Evolutionary conservation across 2,113 vertebrate species (phyloP).

Genomic region (Meles meles): DNA sequence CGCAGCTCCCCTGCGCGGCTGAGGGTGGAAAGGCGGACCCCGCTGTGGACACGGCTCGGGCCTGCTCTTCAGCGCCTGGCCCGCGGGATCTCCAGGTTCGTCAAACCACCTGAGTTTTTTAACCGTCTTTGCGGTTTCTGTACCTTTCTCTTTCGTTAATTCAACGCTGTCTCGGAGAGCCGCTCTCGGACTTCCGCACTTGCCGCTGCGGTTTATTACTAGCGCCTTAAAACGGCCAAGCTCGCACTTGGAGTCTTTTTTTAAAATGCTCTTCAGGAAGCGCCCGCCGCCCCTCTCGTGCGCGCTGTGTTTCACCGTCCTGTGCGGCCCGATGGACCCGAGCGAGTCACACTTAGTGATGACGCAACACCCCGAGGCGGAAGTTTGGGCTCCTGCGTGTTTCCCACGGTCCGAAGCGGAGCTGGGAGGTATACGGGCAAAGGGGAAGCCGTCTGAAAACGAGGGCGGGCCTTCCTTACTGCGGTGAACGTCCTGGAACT

Average conservation of each 20-base stretch:
- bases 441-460: conserved; percentile 63
- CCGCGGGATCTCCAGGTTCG: conserved; percentile 77
- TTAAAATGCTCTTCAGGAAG: conserved; percentile 90
- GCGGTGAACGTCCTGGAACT: conserved; percentile 53
- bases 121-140: conserved; percentile 76
- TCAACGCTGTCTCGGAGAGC: conserved; percentile 92
- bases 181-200: conserved; percentile 80
- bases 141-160: conserved; percentile 82
- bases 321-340: conserved; percentile 44
- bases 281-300: conserved; percentile 74
- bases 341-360: conserved; percentile 44
- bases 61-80: background rate
- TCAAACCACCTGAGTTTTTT: conserved; percentile 93
- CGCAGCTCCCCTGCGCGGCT: no score
- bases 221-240: conserved; percentile 58
- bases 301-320: conserved; percentile 56
- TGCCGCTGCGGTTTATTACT: conserved; percentile 70
- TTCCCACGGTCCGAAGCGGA: conserved; percentile 62
- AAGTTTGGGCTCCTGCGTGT: conserved; percentile 47
- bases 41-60: no score
- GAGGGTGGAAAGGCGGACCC: no score
- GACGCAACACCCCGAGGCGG: conserved; percentile 42
- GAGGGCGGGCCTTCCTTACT: conserved; percentile 57
- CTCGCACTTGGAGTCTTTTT: conserved; percentile 85
- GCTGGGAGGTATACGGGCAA: background rate